Evolutionary conservation across 2,888 invertebrate species (phyloP).

Genomic region (Diogma glabrata): DNA sequence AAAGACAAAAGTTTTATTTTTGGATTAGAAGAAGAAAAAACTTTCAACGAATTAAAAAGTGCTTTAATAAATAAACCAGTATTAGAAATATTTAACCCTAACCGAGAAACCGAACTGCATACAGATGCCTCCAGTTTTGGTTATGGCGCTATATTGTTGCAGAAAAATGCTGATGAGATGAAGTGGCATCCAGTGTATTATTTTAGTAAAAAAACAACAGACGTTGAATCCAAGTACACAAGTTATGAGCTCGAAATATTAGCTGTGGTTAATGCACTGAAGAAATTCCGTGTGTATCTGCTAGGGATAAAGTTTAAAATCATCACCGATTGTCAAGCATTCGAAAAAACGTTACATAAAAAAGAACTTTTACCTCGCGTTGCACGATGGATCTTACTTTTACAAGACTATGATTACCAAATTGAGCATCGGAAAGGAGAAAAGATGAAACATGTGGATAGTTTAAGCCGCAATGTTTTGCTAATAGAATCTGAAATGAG

Average conservation of each 20-base stretch:
- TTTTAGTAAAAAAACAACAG: not conserved
- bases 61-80: not conserved
- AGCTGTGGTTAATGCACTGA: conserved; percentile 19
- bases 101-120: not conserved
- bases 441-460: conserved; percentile 25
- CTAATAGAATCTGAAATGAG: not conserved
- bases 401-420: conserved; percentile 20
- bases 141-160: conserved; percentile 1
- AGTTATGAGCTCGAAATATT: not conserved
- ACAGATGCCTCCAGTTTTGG: not conserved
- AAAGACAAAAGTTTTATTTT: not conserved
- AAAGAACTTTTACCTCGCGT: conserved; percentile 22
- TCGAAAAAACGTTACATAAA: conserved; percentile 20
- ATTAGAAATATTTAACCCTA: not conserved
- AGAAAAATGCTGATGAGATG: conserved; percentile 11
- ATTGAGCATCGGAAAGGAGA: conserved; percentile 27
- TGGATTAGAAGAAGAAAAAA: not conserved
- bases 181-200: not conserved
- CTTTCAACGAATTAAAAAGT: not conserved
- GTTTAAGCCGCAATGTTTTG: conserved; percentile 24
- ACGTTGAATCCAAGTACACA: not conserved
- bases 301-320: conserved; percentile 20
- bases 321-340: conserved; percentile 18
- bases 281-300: conserved; percentile 15
- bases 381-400: conserved; percentile 23